Evolutionary conservation across 2,113 vertebrate genomes (phyloP).

Genomic region (Takifugu flavidus): DNA sequence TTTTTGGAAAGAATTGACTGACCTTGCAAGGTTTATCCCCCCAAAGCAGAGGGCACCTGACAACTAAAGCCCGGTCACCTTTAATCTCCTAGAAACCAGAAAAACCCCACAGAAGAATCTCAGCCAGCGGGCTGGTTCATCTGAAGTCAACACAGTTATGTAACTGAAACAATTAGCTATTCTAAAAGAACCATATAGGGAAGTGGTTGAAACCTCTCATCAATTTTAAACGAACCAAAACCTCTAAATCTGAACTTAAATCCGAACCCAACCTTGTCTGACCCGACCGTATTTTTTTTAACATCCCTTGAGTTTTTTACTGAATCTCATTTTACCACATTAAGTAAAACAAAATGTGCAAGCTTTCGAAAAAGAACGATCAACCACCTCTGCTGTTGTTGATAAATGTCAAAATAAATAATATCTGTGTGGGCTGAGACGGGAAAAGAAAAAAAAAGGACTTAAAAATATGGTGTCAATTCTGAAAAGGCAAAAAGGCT

Average conservation of each 20-base stretch:
- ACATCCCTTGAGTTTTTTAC: constrained; percentile 12
- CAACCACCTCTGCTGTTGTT: constrained; percentile 34
- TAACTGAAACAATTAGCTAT: background rate
- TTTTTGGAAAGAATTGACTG: too few species aligned
- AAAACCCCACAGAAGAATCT: too few species aligned
- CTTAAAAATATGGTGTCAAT: constrained; percentile 56
- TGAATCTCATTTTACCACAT: constrained; percentile 18
- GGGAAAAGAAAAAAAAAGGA: constrained; percentile 16
- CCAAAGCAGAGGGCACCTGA: too few species aligned
- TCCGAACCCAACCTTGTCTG: background rate
- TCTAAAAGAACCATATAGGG: background rate
- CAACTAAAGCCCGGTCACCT: too few species aligned
- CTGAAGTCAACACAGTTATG: background rate
- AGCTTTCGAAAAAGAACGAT: constrained; percentile 19
- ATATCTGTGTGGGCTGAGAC: constrained; percentile 38
- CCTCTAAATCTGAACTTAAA: background rate
- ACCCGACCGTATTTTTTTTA: background rate
- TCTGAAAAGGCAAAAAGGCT: constrained; percentile 32
- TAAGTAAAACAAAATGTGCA: constrained; percentile 25
- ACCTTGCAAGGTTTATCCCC: too few species aligned
- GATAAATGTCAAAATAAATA: constrained; percentile 38
- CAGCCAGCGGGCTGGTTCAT: background rate
- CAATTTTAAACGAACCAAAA: background rate
- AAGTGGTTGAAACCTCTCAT: background rate
- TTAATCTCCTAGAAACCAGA: too few species aligned